Percentiles rank a stretch among this genome's conserved stretches.
phyloP scores from a whole-genome alignment of 2,113 vertebrate species.

The Scolopax mira region DNA sequence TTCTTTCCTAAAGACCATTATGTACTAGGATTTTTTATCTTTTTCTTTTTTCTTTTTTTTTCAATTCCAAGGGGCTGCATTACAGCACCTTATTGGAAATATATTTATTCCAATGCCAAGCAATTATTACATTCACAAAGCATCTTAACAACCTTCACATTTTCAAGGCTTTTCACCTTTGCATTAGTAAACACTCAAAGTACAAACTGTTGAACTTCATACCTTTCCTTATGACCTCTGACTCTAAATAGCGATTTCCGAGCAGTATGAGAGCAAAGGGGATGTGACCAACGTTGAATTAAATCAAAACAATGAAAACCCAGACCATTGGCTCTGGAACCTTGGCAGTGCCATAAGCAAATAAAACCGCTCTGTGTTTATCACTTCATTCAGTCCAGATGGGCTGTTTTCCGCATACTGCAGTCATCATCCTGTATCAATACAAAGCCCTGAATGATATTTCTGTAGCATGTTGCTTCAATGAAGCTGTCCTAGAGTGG shows the following conservation, averaged over 20 bases:
- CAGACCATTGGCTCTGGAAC: conserved; percentile 12
- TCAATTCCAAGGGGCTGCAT: neutral
- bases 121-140: neutral
- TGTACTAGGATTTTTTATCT: neutral
- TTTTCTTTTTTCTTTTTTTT: neutral
- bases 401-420: neutral
- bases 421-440: conserved; percentile 16
- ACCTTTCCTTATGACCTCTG: neutral
- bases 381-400: conserved; percentile 55
- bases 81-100: neutral
- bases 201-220: neutral
- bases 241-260: neutral
- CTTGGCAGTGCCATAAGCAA: conserved; percentile 26
- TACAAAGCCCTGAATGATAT: conserved; percentile 1
- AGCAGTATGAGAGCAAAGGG: neutral
- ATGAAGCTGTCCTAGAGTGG: conserved; percentile 53
- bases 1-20: neutral
- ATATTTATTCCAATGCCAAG: neutral
- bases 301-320: neutral
- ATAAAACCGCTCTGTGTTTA: neutral
- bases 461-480: conserved; percentile 46
- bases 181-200: neutral
- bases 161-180: neutral
- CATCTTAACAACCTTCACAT: neutral
- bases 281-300: neutral